Conservation (phyloP, 2,113 vertebrate species). For the Pelmatolapia mariae region DNA sequence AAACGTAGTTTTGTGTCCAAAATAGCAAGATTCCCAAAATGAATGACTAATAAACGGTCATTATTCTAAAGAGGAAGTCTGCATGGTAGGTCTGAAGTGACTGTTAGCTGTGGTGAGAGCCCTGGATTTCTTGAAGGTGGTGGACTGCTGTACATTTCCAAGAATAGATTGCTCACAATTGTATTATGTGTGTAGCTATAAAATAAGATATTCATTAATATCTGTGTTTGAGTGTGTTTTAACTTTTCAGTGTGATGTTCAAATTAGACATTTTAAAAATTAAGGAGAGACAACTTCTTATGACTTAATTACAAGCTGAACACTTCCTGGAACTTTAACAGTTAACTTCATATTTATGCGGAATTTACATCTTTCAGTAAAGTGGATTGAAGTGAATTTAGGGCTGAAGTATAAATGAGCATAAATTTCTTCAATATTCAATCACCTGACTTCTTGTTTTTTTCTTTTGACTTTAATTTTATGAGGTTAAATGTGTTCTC, state of each 20-base stretch:
- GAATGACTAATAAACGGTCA: not conserved
- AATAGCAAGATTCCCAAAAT: not conserved
- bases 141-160: not conserved
- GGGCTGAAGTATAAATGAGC: not conserved
- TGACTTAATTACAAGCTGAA: not conserved
- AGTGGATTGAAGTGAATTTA: not conserved
- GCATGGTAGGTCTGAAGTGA: not conserved
- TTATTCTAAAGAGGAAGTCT: not conserved
- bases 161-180: not conserved
- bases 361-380: not conserved
- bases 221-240: not conserved
- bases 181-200: not conserved
- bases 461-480: not conserved
- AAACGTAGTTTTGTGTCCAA: not conserved
- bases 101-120: not conserved
- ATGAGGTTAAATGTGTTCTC: not conserved
- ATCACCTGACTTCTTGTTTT: not conserved
- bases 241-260: not conserved
- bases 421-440: not conserved
- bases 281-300: not conserved
- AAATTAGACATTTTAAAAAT: not conserved
- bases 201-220: not conserved
- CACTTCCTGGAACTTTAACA: not conserved
- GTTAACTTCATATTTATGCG: not conserved
- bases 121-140: not conserved